Evolutionary conservation across 2,888 invertebrate species (phyloP), one percentile per base, ranked within the genome.

Genomic region (Epistrophe grossulariae): DNA sequence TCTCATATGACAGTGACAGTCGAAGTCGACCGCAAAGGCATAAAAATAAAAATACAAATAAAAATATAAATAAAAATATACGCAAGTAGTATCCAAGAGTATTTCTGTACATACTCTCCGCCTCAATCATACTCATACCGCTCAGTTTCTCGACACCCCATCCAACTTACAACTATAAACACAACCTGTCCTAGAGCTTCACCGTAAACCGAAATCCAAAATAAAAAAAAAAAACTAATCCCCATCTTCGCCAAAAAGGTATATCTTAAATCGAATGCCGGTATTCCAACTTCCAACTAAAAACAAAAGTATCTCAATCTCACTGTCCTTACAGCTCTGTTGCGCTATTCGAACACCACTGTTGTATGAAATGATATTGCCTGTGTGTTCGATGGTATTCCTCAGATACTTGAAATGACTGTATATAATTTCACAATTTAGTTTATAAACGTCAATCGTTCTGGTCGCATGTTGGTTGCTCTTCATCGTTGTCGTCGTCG

Each of bases 381-480:
- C 43, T 79, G 52, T 55, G 19, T 59, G 87, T 87, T 73, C 57
- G 74, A 57, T 52, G 52, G 62, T 64, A 45, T 13, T 79, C 31
- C 55, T 55, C 55, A 74, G 78, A 79, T 57, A 85, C 73, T 78
- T 77, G 74, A 60, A 78, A 68, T 62, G 73, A 52, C 55, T 82
- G 82, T 81, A 73, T 85, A 85, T 76, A 76, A 82, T 79, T 87
- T 79, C 79, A 79, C 82, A 79, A 79, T 76, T 87, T 76, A 87
- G 87, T 87, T 79, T 83, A 60, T 79, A 76, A 87, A 87, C 83
- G 87, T 87, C 79, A 87, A 76, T 82, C 83, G 87, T 79, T 83
- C 66, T 83, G 79, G 66, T 83, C 87, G 83, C 83, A 79, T 83
- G 87, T 76, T 79, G 83, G 87, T 83, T 52, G 87, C 60, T 76